Percentiles rank a stretch among this genome's conserved stretches.
Evolutionary conservation across 2,113 vertebrate species (phyloP).

Genomic region (Zosterops pallidus): DNA sequence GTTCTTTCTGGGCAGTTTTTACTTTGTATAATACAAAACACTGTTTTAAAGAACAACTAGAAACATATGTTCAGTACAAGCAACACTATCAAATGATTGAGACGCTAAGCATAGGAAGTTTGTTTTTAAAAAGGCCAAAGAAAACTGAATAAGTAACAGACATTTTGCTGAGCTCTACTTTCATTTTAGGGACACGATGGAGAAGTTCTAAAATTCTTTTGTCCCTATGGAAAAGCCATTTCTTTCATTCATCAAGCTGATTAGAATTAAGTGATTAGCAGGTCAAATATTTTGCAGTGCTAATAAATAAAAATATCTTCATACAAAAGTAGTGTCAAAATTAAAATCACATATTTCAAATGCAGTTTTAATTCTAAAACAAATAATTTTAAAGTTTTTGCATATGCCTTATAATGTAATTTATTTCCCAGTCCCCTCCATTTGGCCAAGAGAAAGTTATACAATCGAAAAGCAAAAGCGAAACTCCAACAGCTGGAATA

Average conservation of each 20-base stretch:
- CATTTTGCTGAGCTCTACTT: background rate
- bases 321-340: background rate
- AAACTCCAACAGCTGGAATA: background rate
- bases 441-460: background rate
- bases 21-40: background rate
- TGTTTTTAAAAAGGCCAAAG: background rate
- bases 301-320: background rate
- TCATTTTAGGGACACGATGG: background rate
- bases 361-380: background rate
- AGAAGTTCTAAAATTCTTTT: background rate
- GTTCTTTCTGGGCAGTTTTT: background rate
- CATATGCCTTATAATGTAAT: background rate
- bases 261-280: background rate
- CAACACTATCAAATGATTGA: conserved; percentile 8
- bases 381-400: background rate
- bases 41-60: background rate
- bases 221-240: background rate
- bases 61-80: conserved; percentile 1
- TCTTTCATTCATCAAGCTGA: background rate
- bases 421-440: background rate
- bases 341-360: background rate
- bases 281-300: background rate
- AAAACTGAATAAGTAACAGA: conserved; percentile 13
- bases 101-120: background rate
- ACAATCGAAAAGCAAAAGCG: background rate